A percentile compares a stretch with the other conserved stretches of the same genome.
Conservation (phyloP, 2,888 invertebrate genomes). For the Platypus cylindrus region DNA sequence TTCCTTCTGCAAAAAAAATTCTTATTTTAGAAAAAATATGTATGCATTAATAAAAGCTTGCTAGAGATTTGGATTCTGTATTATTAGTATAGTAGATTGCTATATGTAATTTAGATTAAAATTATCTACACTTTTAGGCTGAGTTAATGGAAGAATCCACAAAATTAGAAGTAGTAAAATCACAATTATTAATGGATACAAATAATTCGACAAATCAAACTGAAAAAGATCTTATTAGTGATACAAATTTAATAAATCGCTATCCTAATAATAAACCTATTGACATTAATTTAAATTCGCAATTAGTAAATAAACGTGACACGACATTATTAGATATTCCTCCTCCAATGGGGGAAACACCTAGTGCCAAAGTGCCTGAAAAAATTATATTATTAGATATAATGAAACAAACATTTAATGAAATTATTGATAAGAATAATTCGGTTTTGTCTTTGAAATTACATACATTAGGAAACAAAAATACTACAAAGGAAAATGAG, state of each 20-base stretch:
- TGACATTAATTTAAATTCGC: constrained; percentile 15
- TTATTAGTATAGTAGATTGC: no score
- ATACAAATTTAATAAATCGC: constrained; percentile 32
- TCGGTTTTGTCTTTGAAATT: no score
- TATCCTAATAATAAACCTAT: constrained; percentile 20
- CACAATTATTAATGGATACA: neutral
- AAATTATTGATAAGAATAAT: constrained; percentile 19
- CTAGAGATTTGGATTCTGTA: no score
- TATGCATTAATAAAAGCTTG: no score
- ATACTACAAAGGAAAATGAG: no score
- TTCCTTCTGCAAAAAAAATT: no score
- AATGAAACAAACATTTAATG: constrained; percentile 45
- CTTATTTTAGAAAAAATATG: no score
- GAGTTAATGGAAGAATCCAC: no score
- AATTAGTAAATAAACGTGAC: constrained; percentile 9
- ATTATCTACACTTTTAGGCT: no score
- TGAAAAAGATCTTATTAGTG: constrained; percentile 15
- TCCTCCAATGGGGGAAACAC: constrained; percentile 15
- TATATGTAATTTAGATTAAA: no score
- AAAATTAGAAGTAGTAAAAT: no score
- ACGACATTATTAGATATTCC: constrained; percentile 9
- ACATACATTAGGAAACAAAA: no score
- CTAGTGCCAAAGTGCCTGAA: constrained; percentile 40
- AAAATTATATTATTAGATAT: constrained; percentile 41
- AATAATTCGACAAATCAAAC: neutral